Evolutionary conservation across 2,797 vertebrate species (phyloP).

Genomic region (Mormyrus proboscirostris): DNA sequence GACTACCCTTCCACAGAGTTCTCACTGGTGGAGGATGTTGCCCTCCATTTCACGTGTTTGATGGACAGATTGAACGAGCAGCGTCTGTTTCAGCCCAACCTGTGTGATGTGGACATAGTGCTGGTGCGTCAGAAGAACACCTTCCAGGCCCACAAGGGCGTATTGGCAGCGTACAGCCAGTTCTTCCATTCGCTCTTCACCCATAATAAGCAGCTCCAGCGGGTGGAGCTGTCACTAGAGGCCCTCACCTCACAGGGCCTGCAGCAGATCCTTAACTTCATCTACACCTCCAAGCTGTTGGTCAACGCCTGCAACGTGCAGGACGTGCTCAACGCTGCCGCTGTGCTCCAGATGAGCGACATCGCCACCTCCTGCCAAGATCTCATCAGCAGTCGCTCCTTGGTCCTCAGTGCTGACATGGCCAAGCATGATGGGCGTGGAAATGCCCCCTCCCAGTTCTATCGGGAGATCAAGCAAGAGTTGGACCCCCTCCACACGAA

Average conservation of each 20-base stretch:
- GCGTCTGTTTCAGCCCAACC: constrained; percentile 89
- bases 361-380: constrained; percentile 89
- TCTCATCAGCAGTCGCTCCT: constrained; percentile 79
- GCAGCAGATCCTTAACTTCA: constrained; percentile 97
- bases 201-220: constrained; percentile 89
- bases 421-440: constrained; percentile 60
- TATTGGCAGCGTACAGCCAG: constrained; percentile 93
- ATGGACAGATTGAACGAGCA: constrained; percentile 95
- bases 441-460: constrained; percentile 60
- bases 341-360: constrained; percentile 89
- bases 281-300: constrained; percentile 94
- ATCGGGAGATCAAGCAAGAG: constrained; percentile 89
- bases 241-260: constrained; percentile 84
- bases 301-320: constrained; percentile 84
- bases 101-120: constrained; percentile 91
- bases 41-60: constrained; percentile 89
- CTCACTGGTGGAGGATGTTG: constrained; percentile 92
- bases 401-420: constrained; percentile 67
- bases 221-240: constrained; percentile 88
- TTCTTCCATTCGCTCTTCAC: constrained; percentile 98
- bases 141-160: constrained; percentile 93
- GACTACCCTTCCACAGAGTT: constrained; percentile 88
- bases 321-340: constrained; percentile 87
- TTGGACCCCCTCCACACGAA: constrained; percentile 66
- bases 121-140: constrained; percentile 88